phyloP scores from a whole-genome alignment of 2,113 vertebrate genomes.

The Echinops telfairi region DNA sequence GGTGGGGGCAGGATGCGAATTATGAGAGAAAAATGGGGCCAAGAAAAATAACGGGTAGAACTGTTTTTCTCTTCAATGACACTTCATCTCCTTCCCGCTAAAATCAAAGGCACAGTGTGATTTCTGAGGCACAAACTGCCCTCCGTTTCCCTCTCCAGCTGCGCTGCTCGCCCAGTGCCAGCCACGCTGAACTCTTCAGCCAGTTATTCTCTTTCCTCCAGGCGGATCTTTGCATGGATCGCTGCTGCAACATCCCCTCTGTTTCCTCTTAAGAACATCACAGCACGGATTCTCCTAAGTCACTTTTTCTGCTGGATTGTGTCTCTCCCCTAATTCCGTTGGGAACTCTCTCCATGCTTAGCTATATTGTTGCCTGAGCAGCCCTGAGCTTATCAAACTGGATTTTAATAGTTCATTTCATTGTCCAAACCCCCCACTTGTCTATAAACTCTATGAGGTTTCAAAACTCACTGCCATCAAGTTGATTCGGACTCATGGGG shows the following conservation, averaged over 20 bases:
- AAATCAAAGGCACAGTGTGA: constrained; percentile 16
- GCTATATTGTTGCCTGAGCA: background rate
- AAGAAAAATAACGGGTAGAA: constrained; percentile 10
- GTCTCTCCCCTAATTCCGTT: background rate
- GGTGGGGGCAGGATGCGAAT: background rate
- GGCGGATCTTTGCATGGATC: background rate
- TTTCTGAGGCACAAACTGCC: background rate
- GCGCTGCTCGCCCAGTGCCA: too few species aligned
- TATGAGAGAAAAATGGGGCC: constrained; percentile 22
- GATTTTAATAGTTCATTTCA: background rate
- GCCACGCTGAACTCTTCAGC: background rate
- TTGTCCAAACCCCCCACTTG: background rate
- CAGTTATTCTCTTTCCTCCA: background rate
- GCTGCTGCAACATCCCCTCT: too few species aligned
- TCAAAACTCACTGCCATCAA: too few species aligned
- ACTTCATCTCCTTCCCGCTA: background rate
- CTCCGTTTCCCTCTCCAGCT: background rate
- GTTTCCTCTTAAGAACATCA: background rate
- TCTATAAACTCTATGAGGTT: background rate
- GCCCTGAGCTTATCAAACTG: background rate
- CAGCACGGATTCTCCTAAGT: background rate
- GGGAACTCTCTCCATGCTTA: background rate
- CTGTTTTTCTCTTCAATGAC: background rate
- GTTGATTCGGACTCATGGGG: too few species aligned
- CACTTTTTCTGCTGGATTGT: background rate